Percentiles rank a stretch among this genome's conserved stretches.
phyloP scores from a whole-genome alignment of 2,113 vertebrate species.

The Alligator sinensis region DNA sequence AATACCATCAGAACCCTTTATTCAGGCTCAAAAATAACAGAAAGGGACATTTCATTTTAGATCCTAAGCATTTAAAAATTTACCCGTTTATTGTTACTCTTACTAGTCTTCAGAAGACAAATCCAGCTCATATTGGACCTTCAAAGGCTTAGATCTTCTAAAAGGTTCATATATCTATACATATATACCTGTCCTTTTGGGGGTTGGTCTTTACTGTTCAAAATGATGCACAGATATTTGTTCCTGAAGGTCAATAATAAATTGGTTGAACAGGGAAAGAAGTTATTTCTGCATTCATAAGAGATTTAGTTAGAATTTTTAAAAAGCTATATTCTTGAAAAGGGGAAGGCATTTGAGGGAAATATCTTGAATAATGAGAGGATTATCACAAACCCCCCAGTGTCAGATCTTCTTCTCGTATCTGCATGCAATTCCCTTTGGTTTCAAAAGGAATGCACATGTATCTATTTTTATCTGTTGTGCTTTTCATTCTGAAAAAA shows the following conservation, averaged over 20 bases:
- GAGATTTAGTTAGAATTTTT: neutral
- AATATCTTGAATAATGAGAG: neutral
- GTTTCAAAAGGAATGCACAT: accelerated
- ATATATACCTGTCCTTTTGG: neutral
- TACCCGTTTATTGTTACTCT: neutral
- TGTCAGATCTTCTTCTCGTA: neutral
- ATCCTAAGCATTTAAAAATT: neutral
- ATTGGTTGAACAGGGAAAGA: neutral
- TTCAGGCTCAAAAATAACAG: neutral
- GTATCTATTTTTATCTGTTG: neutral
- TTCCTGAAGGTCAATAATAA: neutral
- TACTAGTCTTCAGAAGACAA: neutral
- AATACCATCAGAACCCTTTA: neutral
- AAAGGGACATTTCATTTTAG: neutral
- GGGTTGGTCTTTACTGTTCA: neutral
- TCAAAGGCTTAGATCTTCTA: slow-evolving; percentile 8
- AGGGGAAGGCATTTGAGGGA: neutral
- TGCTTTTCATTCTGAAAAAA: neutral
- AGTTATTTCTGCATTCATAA: neutral
- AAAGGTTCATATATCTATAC: neutral
- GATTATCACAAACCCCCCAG: neutral
- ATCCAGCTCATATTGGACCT: neutral
- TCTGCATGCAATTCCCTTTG: neutral
- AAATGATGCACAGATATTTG: slow-evolving; percentile 12
- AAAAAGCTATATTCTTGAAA: accelerated